These are phyloP conservation scores for Amblyornis subalaris DNA, from an alignment of 2,113 vertebrate genomes.

Conservation along the genomic window DNA sequence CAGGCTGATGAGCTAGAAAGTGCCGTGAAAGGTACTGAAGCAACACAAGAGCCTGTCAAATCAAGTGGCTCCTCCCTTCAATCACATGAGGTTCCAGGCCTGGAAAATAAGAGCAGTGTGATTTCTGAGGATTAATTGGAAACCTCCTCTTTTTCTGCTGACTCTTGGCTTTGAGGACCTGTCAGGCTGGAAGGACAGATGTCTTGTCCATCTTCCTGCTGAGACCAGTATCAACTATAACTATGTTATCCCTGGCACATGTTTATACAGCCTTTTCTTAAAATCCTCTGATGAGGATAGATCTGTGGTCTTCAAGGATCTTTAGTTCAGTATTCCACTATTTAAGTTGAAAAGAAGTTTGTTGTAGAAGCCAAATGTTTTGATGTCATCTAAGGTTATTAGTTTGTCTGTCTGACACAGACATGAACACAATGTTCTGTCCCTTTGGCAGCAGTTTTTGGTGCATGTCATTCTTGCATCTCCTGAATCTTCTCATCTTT, in stretches of 20 bases:
- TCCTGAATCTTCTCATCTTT: neutral
- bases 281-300: neutral
- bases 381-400: neutral
- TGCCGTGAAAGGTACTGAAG: conserved; percentile 47
- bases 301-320: neutral
- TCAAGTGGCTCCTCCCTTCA: conserved; percentile 24
- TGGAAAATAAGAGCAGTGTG: neutral
- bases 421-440: neutral
- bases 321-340: neutral
- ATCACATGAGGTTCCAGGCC: neutral
- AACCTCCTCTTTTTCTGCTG: neutral
- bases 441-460: neutral
- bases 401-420: neutral
- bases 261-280: neutral
- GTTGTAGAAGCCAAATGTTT: neutral
- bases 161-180: neutral
- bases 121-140: conserved; percentile 21
- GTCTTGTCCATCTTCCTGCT: neutral
- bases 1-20: conserved; percentile 1
- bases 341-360: neutral
- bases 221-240: neutral
- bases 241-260: neutral
- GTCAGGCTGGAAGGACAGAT: neutral
- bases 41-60: conserved; percentile 38
- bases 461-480: neutral